Base-by-base conservation (phyloP, 2,888 invertebrate species). In the Eupeodes luniger region DNA sequence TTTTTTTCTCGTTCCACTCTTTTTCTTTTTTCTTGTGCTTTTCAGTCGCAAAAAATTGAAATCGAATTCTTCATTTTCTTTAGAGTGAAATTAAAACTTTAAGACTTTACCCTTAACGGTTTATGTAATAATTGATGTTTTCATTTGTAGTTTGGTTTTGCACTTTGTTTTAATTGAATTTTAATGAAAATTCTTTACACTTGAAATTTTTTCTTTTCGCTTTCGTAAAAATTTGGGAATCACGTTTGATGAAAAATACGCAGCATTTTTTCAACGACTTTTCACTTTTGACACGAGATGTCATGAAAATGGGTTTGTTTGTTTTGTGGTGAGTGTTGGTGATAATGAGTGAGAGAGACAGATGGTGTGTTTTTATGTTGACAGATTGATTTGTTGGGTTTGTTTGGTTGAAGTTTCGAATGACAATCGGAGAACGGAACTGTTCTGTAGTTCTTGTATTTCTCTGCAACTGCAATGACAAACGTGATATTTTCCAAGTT, bases 201-300 rank as follows among this genome's bases (percentile, higher is more conserved):
- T 85, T 78, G 70, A 49, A 64, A n/a, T 83, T 81, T 81, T 69
- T 27, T 27, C 27, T 27, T 27, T 27, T 27, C 27, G 27, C 27
- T 27, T 27, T 27, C 27, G 1, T n/a, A 69, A 19, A 27, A 40
- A 81, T 77, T 78, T 90, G 78, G 59, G 77, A 90, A 91, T 90
- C 91, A 91, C 91, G 91, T 90, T 91, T 90, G 87, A 84, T 89
- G 90, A 91, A 91, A 87, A 90, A 91, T 91, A 91, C 91, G 91
- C 91, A 91, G 90, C 90, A 91, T 89, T 91, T 90, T 90, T 90
- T 90, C 87, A 88, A 84, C 85, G 89, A 89, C 78, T 89, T 89
- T 90, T 89, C 89, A 88, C 89, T 90, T 90, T 90, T 90, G 89
- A 90, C 90, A 89, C 76, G 66, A 69, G 84, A 80, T 87, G 87